Conservation (phyloP, 53 echinoderm and acorn worm species). For the Astropecten irregularis region DNA sequence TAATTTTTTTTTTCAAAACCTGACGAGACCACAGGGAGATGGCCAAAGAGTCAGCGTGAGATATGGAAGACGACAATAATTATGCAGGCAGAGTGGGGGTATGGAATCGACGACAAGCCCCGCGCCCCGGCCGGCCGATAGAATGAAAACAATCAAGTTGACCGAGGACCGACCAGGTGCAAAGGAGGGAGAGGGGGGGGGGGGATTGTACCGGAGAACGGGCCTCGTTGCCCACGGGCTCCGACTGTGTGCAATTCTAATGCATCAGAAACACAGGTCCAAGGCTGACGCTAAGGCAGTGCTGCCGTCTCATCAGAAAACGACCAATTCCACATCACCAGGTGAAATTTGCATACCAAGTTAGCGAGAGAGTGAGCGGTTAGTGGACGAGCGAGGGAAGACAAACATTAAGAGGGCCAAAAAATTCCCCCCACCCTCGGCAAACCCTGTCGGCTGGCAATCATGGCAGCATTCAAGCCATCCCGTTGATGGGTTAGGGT, state of each 20-base stretch:
- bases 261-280: too few species aligned
- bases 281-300: too few species aligned
- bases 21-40: conserved; percentile 40
- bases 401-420: background rate
- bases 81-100: conserved; percentile 24
- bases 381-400: too few species aligned
- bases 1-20: too few species aligned
- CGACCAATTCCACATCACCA: too few species aligned
- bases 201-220: background rate
- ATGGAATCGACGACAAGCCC: background rate
- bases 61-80: background rate
- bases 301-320: too few species aligned
- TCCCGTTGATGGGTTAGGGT: too few species aligned
- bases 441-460: too few species aligned
- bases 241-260: conserved; percentile 19
- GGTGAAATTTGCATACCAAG: conserved; percentile 36
- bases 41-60: background rate
- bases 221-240: conserved; percentile 20
- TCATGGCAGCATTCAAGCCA: too few species aligned
- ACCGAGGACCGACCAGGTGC: conserved; percentile 35
- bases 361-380: too few species aligned
- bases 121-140: background rate
- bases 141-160: conserved; percentile 32
- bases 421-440: too few species aligned
- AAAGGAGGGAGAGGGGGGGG: background rate